Evolutionary conservation across 2,113 vertebrate genomes (phyloP).

Genomic region (Semicossyphus pulcher): DNA sequence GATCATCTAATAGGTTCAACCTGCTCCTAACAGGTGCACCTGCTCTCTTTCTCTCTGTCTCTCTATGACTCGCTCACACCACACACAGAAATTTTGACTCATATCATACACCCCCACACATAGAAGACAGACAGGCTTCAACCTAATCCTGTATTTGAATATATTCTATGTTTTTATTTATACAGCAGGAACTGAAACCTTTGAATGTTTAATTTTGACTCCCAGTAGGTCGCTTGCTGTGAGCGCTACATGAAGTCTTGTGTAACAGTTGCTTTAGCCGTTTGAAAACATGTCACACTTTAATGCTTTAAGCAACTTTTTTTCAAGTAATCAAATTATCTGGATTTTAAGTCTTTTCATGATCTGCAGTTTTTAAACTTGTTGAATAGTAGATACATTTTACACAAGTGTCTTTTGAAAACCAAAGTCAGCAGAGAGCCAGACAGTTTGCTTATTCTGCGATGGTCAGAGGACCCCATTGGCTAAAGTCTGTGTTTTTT

Average conservation of each 20-base stretch:
- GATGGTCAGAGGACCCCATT: too few species aligned
- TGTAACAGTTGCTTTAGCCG: too few species aligned
- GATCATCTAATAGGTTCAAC: conserved; percentile 16
- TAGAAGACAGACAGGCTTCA: not conserved
- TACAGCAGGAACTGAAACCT: conserved; percentile 32
- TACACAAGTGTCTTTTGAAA: not conserved
- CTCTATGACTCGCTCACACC: not conserved
- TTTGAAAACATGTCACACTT: too few species aligned
- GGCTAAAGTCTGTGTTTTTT: not conserved
- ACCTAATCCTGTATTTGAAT: conserved; percentile 2
- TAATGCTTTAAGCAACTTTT: not conserved
- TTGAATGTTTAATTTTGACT: not conserved
- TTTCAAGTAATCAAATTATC: not conserved
- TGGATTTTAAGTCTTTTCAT: not conserved
- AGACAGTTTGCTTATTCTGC: not conserved
- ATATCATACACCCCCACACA: not conserved
- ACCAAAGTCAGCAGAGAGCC: not conserved
- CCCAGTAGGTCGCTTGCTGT: not conserved
- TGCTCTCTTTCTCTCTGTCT: not conserved
- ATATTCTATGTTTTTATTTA: not conserved
- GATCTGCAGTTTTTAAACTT: not conserved
- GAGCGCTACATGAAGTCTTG: not conserved
- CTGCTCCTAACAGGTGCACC: conserved; percentile 8
- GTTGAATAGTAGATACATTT: not conserved
- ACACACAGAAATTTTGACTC: not conserved